Evolutionary conservation across 2,797 vertebrate species (phyloP).

Genomic region (Eremophila alpestris): DNA sequence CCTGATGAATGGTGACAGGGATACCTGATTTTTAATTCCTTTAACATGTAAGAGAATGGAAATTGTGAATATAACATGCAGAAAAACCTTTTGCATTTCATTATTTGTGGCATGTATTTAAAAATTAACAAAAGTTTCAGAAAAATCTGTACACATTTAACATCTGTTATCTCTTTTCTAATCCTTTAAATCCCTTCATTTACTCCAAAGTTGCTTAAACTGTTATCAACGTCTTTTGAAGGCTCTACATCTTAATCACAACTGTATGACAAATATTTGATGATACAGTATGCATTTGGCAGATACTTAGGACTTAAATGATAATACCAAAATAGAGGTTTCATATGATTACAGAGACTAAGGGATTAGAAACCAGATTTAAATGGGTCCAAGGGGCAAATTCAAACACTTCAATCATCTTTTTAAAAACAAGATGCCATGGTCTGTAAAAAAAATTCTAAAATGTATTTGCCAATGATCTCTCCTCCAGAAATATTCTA

Average conservation of each 20-base stretch:
- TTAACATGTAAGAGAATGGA: background rate
- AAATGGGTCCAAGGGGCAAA: constrained; percentile 68
- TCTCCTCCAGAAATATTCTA: constrained; percentile 66
- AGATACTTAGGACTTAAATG: constrained; percentile 61
- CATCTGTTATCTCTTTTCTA: constrained; percentile 60
- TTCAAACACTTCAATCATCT: constrained; percentile 69
- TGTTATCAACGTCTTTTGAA: constrained; percentile 60
- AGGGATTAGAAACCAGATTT: constrained; percentile 71
- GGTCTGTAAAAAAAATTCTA: constrained; percentile 30
- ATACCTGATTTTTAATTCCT: background rate
- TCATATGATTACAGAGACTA: constrained; percentile 60
- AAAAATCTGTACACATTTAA: constrained; percentile 38
- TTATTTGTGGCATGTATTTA: constrained; percentile 38
- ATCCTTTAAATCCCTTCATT: constrained; percentile 67
- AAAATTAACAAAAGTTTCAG: constrained; percentile 35
- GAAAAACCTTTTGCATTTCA: background rate
- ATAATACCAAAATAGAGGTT: constrained; percentile 64
- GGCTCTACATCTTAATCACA: constrained; percentile 58
- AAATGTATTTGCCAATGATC: constrained; percentile 53
- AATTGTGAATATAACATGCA: background rate
- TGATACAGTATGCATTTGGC: constrained; percentile 39
- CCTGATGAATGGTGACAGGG: background rate
- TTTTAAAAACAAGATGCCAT: constrained; percentile 40
- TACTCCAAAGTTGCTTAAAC: constrained; percentile 46
- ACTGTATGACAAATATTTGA: constrained; percentile 65